Evolutionary conservation across 2,113 vertebrate genomes (phyloP).

Genomic region (Plestiodon gilberti): DNA sequence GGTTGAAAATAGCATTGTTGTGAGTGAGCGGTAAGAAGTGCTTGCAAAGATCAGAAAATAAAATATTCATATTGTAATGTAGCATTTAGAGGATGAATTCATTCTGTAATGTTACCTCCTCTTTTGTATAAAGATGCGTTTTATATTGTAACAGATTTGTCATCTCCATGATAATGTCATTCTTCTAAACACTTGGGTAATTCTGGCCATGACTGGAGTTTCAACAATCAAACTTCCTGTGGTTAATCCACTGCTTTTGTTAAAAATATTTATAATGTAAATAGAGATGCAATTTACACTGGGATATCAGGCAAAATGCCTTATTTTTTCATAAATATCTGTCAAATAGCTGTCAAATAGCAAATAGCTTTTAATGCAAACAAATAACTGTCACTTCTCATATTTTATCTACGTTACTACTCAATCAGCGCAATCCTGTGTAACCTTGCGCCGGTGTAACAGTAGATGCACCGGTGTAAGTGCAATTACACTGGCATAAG

Average conservation of each 20-base stretch:
- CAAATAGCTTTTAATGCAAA: background rate
- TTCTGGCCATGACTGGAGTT: background rate
- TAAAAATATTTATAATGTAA: background rate
- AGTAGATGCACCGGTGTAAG: too few species aligned
- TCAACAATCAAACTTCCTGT: background rate
- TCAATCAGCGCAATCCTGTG: too few species aligned
- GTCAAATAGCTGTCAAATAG: too few species aligned
- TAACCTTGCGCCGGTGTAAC: too few species aligned
- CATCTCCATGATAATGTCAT: background rate
- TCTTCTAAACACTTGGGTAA: background rate
- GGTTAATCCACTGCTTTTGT: slow-evolving; percentile 12
- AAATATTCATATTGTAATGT: background rate
- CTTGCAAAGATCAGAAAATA: background rate
- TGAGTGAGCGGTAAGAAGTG: background rate
- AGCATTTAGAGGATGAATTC: background rate
- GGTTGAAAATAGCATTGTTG: background rate
- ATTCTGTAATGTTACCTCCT: background rate
- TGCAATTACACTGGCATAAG: too few species aligned
- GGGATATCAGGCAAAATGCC: background rate
- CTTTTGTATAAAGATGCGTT: background rate
- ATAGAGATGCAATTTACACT: background rate
- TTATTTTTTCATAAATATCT: background rate
- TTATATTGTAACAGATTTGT: background rate
- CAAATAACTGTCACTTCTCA: background rate
- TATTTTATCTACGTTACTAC: background rate